A percentile compares a stretch with the other conserved stretches of the same genome.
Conservation (phyloP, 92 coral and sea anemone genomes). For the Porites evermanni region DNA sequence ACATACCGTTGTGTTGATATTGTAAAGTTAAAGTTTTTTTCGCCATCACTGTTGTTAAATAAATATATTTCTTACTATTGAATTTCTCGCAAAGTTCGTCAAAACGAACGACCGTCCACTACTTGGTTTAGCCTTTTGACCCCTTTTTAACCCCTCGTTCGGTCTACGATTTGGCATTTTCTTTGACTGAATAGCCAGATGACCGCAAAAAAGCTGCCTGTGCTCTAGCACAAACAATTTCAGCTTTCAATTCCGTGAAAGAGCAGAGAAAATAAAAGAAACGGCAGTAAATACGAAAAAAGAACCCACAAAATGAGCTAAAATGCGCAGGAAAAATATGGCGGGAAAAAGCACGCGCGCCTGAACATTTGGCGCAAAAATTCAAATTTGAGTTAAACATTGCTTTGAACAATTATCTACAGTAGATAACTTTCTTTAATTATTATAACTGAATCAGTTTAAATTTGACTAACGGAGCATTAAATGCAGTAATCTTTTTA, state of each 20-base stretch:
- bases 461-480: background rate
- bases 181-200: conserved; percentile 2
- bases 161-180: background rate
- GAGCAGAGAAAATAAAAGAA: background rate
- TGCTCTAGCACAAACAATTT: conserved; percentile 21
- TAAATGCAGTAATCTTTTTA: background rate
- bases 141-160: background rate
- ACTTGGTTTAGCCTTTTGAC: background rate
- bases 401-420: background rate
- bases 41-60: background rate
- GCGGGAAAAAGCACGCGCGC: background rate
- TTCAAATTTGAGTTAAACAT: background rate
- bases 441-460: background rate
- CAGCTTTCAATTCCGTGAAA: conserved; percentile 4
- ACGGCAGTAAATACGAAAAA: background rate
- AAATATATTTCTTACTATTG: background rate
- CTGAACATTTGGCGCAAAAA: conserved; percentile 13
- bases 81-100: background rate
- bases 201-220: conserved; percentile 19
- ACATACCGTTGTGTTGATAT: no score
- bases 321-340: background rate
- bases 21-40: background rate
- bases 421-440: background rate
- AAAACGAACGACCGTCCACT: background rate
- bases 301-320: background rate